A percentile compares a stretch with the other conserved stretches of the same genome.
Evolutionary conservation across 1,140 invertebrate genomes (phyloP).

Genomic region (Drosophila orena): DNA sequence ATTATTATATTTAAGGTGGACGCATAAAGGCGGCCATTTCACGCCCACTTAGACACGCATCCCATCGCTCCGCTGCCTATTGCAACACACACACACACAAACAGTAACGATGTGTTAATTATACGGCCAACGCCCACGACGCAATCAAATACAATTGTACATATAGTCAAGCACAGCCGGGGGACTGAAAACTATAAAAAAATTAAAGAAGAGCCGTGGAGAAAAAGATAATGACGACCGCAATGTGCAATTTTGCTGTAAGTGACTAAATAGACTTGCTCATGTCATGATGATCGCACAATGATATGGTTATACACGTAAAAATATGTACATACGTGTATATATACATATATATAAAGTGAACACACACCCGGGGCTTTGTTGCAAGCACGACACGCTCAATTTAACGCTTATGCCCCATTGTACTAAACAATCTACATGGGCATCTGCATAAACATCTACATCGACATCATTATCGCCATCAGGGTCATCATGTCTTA

Average conservation of each 20-base stretch:
- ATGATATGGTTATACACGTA: not conserved
- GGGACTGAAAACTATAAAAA: constrained; percentile 20
- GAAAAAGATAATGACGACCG: constrained; percentile 18
- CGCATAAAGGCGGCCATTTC: constrained; percentile 61
- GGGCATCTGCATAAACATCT: not conserved
- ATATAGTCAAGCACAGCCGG: constrained; percentile 25
- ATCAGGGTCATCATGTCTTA: constrained; percentile 60
- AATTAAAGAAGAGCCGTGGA: constrained; percentile 25
- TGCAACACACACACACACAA: constrained; percentile 21
- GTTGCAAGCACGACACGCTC: constrained; percentile 58
- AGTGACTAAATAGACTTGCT: constrained; percentile 48
- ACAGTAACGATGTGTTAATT: constrained; percentile 49
- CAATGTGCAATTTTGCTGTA: constrained; percentile 49
- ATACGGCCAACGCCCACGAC: constrained; percentile 46
- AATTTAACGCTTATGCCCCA: constrained; percentile 69
- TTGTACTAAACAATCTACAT: constrained; percentile 46
- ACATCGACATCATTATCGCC: constrained; percentile 20
- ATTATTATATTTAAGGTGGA: constrained; percentile 18
- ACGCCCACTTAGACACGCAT: constrained; percentile 63
- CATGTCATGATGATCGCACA: constrained; percentile 47
- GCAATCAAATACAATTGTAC: constrained; percentile 29
- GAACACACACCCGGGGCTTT: constrained; percentile 23
- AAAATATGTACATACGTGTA: too few relatives aligned
- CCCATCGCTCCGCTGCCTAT: constrained; percentile 49
- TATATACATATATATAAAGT: not conserved